Evolutionary conservation across 2,888 invertebrate genomes (phyloP).

Genomic region (Nebria brevicollis): DNA sequence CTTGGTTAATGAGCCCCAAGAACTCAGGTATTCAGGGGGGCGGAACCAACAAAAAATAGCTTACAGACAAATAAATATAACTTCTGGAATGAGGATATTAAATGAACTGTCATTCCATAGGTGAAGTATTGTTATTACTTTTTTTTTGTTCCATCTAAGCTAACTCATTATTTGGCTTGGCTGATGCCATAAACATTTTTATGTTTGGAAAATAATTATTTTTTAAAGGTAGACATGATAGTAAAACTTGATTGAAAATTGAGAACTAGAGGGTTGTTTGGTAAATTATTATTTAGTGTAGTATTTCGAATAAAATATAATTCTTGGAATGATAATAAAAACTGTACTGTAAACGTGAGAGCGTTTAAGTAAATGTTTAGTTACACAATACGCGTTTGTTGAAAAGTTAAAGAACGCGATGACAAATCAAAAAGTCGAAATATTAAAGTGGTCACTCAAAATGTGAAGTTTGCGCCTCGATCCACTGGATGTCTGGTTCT

Average conservation of each 20-base stretch:
- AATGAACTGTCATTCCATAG: slow-evolving; percentile 40
- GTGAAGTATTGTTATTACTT: slow-evolving; percentile 41
- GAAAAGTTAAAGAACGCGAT: background rate
- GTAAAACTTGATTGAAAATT: background rate
- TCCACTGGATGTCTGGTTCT: slow-evolving; percentile 4
- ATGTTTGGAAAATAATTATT: slow-evolving; percentile 5
- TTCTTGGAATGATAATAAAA: too few species aligned
- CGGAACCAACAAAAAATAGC: slow-evolving; percentile 30
- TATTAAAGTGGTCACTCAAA: background rate
- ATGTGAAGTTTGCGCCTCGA: background rate
- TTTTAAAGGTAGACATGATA: slow-evolving; percentile 6
- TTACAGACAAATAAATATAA: slow-evolving; percentile 45
- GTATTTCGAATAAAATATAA: background rate
- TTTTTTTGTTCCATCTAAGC: slow-evolving; percentile 15
- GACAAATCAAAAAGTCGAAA: background rate
- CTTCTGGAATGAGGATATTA: slow-evolving; percentile 44
- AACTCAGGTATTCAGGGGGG: slow-evolving; percentile 37
- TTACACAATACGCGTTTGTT: background rate
- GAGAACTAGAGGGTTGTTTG: background rate
- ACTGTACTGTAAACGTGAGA: too few species aligned
- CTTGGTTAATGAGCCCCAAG: slow-evolving; percentile 28
- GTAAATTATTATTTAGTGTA: background rate
- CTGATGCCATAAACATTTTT: background rate
- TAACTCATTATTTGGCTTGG: background rate
- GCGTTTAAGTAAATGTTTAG: too few species aligned